Evolutionary conservation across 2,888 invertebrate species (phyloP).

Genomic region (Cheilosia grossa): DNA sequence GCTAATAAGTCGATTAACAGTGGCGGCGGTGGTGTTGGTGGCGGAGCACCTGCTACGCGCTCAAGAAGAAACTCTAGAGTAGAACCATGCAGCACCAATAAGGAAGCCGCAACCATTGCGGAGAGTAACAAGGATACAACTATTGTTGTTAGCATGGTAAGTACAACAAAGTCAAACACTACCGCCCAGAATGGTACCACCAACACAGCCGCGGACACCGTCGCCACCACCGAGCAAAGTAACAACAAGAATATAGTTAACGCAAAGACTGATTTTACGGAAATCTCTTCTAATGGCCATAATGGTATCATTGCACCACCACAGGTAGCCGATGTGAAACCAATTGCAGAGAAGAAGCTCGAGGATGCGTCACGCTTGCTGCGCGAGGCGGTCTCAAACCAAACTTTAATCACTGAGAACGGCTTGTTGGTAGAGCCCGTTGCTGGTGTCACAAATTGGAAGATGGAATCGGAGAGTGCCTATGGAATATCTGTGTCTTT

Average conservation of each 20-base stretch:
- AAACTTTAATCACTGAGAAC: constrained; percentile 70
- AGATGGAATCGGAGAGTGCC: constrained; percentile 82
- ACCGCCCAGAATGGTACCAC: constrained; percentile 32
- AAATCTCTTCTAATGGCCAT: constrained; percentile 64
- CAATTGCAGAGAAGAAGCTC: constrained; percentile 73
- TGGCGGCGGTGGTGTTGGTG: constrained; percentile 31
- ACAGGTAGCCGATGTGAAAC: constrained; percentile 28
- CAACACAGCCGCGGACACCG: constrained; percentile 3
- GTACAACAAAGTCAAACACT: constrained; percentile 64
- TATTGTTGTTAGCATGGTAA: constrained; percentile 81
- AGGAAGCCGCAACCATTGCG: background rate
- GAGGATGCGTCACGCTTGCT: constrained; percentile 79
- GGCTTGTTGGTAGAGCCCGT: constrained; percentile 77
- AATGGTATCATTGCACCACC: constrained; percentile 58
- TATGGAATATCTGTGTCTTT: constrained; percentile 86
- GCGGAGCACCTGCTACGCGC: constrained; percentile 76
- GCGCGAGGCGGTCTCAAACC: constrained; percentile 81
- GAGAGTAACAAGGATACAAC: constrained; percentile 78
- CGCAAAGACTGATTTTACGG: constrained; percentile 79
- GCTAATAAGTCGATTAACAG: constrained; percentile 75
- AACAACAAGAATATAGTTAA: constrained; percentile 79
- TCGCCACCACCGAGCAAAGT: constrained; percentile 78
- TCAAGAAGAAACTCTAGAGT: constrained; percentile 81
- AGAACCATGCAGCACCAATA: constrained; percentile 54
- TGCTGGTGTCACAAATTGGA: constrained; percentile 83